Evolutionary conservation across 2,797 vertebrate genomes (phyloP).

Genomic region (Fundulus diaphanus): DNA sequence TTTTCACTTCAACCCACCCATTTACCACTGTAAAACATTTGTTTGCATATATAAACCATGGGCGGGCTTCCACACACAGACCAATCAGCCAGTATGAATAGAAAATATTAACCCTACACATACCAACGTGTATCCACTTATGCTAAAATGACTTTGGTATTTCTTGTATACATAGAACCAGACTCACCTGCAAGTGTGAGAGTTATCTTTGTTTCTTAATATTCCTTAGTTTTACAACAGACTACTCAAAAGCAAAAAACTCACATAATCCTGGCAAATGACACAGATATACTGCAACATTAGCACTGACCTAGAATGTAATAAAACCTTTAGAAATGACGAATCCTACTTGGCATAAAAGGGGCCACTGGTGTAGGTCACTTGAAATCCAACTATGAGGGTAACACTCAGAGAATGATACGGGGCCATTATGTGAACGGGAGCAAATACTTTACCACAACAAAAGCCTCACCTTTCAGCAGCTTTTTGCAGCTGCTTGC

Average conservation of each 20-base stretch:
- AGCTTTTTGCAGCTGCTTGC: constrained; percentile 38
- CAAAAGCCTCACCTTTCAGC: constrained; percentile 57
- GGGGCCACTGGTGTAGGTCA: neutral
- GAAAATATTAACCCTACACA: neutral
- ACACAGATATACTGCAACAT: no score
- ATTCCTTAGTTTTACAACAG: neutral
- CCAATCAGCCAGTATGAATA: neutral
- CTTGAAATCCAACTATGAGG: neutral
- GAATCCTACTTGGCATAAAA: neutral
- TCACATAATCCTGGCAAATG: neutral
- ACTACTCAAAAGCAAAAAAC: neutral
- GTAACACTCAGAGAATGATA: neutral
- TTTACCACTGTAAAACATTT: neutral
- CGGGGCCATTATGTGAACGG: neutral
- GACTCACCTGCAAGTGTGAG: neutral
- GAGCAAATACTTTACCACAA: no score
- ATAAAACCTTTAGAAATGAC: neutral
- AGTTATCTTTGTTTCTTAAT: neutral
- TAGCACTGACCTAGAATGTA: no score
- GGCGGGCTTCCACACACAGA: neutral
- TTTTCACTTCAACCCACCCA: neutral
- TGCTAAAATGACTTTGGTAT: neutral
- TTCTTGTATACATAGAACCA: neutral
- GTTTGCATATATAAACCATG: neutral
- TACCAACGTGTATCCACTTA: neutral